Conservation (phyloP, 1,140 invertebrate species). For the Drosophila sp. region DNA sequence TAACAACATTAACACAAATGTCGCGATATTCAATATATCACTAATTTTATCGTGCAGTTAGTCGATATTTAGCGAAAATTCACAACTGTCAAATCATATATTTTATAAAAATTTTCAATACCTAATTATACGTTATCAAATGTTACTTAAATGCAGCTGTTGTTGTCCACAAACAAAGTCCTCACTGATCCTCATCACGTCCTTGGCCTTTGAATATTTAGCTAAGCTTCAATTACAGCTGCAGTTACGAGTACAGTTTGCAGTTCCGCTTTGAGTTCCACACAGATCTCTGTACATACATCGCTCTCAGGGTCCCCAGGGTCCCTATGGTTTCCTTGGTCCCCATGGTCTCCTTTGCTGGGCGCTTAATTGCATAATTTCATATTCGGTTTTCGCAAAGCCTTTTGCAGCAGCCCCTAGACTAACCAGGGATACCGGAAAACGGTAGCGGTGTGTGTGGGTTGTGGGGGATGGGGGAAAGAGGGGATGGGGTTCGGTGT, state of each 20-base stretch:
- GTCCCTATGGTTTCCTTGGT: too few relatives aligned
- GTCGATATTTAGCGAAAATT: too few relatives aligned
- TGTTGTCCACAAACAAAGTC: neutral
- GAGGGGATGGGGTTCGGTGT: conserved; percentile 30
- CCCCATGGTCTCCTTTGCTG: neutral
- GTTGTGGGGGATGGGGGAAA: neutral
- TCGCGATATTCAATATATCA: too few relatives aligned
- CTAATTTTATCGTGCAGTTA: too few relatives aligned
- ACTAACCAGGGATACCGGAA: neutral
- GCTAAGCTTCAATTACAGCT: too few relatives aligned
- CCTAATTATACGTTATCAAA: too few relatives aligned
- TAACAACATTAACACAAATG: too few relatives aligned
- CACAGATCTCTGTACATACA: neutral
- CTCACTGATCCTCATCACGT: neutral
- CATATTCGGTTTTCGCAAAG: conserved; percentile 58
- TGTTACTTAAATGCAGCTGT: neutral
- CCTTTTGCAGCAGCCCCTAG: conserved; percentile 24
- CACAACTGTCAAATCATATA: too few relatives aligned
- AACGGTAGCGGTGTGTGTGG: neutral
- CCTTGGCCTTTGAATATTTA: neutral
- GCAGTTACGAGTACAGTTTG: too few relatives aligned
- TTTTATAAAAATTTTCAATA: too few relatives aligned
- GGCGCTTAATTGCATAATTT: conserved; percentile 72
- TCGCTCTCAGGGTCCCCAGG: too few relatives aligned
- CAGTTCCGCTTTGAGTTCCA: neutral